Conservation (phyloP, 2,888 invertebrate genomes). For the Priocnemis perturbator region DNA sequence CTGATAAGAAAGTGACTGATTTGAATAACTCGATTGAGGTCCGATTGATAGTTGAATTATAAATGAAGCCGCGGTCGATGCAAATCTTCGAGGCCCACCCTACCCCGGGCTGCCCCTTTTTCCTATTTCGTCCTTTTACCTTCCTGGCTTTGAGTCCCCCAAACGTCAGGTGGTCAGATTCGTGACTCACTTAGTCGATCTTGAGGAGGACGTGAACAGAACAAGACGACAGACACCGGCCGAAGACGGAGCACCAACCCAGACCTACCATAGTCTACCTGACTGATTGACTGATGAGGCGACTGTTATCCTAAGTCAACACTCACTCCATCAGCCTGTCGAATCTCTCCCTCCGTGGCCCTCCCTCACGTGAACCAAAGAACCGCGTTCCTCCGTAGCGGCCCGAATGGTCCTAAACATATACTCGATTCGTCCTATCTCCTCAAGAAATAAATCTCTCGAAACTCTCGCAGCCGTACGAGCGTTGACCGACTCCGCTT, state of each 20-base stretch:
- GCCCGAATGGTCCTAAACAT: conserved; percentile 14
- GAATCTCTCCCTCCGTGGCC: conserved; percentile 57
- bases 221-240: conserved; percentile 58
- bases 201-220: conserved; percentile 51
- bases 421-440: conserved; percentile 27
- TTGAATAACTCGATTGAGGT: conserved; percentile 23
- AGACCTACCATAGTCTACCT: conserved; percentile 68
- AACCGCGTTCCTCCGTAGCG: conserved; percentile 34
- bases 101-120: conserved; percentile 3
- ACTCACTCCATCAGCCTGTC: conserved; percentile 72
- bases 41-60: conserved; percentile 3
- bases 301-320: conserved; percentile 75
- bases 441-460: conserved; percentile 17
- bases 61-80: conserved; percentile 30
- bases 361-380: conserved; percentile 12
- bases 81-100: conserved; percentile 32
- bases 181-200: conserved; percentile 68
- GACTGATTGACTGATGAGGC: conserved; percentile 75
- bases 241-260: conserved; percentile 70
- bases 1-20: conserved; percentile 6
- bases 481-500: no score
- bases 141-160: conserved; percentile 27
- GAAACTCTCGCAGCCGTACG: no score
- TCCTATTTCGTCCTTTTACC: conserved; percentile 42
- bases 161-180: conserved; percentile 63